Conservation (phyloP, 2,113 vertebrate genomes). For the Pteruthius melanotis region DNA sequence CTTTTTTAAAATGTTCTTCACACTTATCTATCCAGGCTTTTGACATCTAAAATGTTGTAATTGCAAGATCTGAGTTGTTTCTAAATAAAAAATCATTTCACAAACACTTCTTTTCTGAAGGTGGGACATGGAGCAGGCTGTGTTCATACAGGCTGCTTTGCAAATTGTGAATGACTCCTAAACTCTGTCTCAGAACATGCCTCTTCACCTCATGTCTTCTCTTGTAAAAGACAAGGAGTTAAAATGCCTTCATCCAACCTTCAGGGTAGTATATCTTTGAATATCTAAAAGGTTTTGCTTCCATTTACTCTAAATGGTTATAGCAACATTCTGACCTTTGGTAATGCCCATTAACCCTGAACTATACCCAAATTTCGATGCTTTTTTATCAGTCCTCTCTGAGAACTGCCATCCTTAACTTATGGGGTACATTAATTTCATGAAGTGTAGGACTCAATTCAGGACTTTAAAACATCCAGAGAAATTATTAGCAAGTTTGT, state of each 20-base stretch:
- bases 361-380: neutral
- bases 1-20: neutral
- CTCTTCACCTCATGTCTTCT: neutral
- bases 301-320: neutral
- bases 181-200: neutral
- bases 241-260: neutral
- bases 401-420: neutral
- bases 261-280: neutral
- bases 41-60: conserved; percentile 9
- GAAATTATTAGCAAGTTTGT: neutral
- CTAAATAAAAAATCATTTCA: conserved; percentile 1
- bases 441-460: neutral
- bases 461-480: neutral
- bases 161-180: neutral
- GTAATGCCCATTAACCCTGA: neutral
- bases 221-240: neutral
- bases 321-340: neutral
- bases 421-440: neutral
- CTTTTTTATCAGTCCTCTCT: neutral
- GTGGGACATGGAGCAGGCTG: neutral
- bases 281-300: neutral
- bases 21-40: neutral
- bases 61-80: neutral
- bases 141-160: neutral
- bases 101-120: neutral